Conservation (phyloP, 1,140 invertebrate genomes). For the Chironomus tepperi region DNA sequence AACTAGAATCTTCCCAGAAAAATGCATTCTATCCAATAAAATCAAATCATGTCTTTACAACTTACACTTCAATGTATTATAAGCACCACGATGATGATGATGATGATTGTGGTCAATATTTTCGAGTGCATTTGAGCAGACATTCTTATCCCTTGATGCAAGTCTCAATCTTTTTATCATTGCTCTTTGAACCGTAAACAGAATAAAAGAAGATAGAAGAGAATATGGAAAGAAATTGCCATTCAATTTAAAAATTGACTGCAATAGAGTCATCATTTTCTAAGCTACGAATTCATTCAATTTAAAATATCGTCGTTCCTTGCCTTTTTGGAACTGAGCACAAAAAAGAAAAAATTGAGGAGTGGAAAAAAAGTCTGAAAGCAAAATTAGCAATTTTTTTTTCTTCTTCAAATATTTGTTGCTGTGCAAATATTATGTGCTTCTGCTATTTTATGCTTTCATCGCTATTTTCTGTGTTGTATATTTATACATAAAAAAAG, state of each 20-base stretch:
- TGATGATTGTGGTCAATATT: slow-evolving; percentile 13
- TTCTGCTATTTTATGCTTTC: not conserved
- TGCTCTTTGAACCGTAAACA: not conserved
- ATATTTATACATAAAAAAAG: not conserved
- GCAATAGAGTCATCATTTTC: slow-evolving; percentile 7
- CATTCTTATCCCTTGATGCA: slow-evolving; percentile 3
- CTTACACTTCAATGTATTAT: too few relatives aligned
- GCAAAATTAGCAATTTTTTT: slow-evolving; percentile 3
- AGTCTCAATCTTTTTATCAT: not conserved
- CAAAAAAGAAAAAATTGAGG: not conserved
- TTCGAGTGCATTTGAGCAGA: slow-evolving; percentile 6
- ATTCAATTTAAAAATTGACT: slow-evolving; percentile 11
- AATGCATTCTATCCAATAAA: too few relatives aligned
- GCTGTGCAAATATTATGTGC: slow-evolving; percentile 12
- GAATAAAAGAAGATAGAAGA: not conserved
- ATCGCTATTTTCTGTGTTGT: not conserved
- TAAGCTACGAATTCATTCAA: slow-evolving; percentile 8
- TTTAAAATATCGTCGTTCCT: not conserved
- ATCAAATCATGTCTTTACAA: too few relatives aligned
- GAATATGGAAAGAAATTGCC: not conserved
- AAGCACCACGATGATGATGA: too few relatives aligned
- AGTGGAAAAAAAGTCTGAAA: not conserved
- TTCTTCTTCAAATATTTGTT: slow-evolving; percentile 14
- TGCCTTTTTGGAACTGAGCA: not conserved
- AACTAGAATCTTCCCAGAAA: too few relatives aligned